Base-by-base conservation (phyloP, 2,113 vertebrate genomes). In the Mohoua ochrocephala region DNA sequence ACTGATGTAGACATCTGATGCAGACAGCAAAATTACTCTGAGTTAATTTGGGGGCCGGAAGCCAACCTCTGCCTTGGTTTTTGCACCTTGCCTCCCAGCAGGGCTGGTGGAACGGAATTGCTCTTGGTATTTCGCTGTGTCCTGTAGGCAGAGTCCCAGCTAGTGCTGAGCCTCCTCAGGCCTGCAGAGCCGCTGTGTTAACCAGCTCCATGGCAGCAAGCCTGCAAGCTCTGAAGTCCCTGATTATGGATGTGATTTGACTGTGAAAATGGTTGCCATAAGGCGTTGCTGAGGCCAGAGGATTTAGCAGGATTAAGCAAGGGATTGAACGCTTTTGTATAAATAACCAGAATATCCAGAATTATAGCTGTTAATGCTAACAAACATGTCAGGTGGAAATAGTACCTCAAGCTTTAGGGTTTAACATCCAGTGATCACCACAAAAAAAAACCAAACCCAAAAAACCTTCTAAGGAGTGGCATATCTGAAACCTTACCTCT, bases 251-350 rank as follows among this genome's bases (percentile, higher is more conserved):
- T 95, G 82, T 74, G 63, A 88, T 90, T 67, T 88, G 75, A 59
- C 87, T 86, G 50, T 88, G 78, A 56, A 86, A 96, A 50, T 12
- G 4, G 21, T 87, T 94, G 79, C 78, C 47, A 47, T 57, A 56
- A 83, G 59, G 74, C 42, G 23, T 49, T 39, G 23, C 87, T 35
- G 30, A 75, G 87, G 75, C 57, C 78, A 77, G 84, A 70, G 84
- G 87, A 76, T 95, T 94, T 93, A 85, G 67, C 45, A 83, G 82
- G 70, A 88, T 97, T 96, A 80, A 95, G 39, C 6, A 23, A 83
- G 13, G 70, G 82, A 70, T 85, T 74, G 70, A 82, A 76, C 1
- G 5, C 27, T 44, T 93, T 86, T 74, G 52, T 80, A 77, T 70
- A 77, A 93, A 90, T 83, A 73, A 73, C 28, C 23, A 74, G 87